phyloP scores from a whole-genome alignment of 1,140 invertebrate genomes.

The Teleogryllus occipitalis region DNA sequence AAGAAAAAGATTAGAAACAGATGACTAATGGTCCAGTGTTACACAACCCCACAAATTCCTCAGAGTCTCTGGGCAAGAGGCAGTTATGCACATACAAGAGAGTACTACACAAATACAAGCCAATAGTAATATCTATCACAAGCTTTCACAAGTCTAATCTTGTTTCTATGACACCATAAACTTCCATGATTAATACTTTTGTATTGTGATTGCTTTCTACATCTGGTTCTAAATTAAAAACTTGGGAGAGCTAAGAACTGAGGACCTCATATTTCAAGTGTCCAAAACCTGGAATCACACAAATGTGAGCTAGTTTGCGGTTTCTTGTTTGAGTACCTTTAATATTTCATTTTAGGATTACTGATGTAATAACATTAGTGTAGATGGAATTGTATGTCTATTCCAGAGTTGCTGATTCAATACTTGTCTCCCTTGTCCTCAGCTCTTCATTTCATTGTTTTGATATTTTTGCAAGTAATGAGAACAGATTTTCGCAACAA shows the following conservation, averaged over 20 bases:
- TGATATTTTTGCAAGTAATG: neutral
- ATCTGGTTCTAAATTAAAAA: neutral
- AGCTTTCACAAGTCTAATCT: conserved; percentile 1
- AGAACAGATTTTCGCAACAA: neutral
- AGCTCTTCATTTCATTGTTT: neutral
- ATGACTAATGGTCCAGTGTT: neutral
- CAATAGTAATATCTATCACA: neutral
- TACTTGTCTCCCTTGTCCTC: neutral
- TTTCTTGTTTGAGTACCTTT: conserved; percentile 5
- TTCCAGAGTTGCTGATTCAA: neutral
- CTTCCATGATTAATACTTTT: conserved; percentile 2
- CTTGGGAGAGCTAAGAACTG: neutral
- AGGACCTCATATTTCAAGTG: neutral
- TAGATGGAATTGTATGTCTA: neutral
- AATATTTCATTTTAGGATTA: neutral
- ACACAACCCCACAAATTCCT: neutral
- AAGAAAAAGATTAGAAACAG: neutral
- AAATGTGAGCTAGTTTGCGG: neutral
- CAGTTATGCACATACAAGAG: neutral
- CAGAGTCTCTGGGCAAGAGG: neutral
- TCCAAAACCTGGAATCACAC: conserved; percentile 1
- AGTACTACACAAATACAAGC: conserved; percentile 1
- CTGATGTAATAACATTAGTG: neutral
- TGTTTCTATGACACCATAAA: conserved; percentile 5
- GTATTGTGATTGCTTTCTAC: neutral